Evolutionary conservation across 1,140 invertebrate genomes (phyloP).

Genomic region (Camponotus floridanus): DNA sequence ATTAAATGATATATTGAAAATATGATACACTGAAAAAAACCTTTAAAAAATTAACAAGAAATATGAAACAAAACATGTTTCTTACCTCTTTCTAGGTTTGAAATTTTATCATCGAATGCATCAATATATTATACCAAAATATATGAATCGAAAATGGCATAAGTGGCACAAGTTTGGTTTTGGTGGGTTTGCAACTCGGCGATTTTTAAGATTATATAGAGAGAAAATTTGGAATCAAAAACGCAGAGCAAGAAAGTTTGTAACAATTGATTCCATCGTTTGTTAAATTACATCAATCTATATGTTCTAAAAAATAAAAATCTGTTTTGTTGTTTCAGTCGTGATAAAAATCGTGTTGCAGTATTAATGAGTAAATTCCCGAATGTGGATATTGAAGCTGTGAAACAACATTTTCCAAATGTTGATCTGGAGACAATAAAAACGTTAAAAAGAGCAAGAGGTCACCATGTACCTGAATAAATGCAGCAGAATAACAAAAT

Average conservation of each 20-base stretch:
- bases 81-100: slow-evolving; percentile 76
- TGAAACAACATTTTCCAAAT: slow-evolving; percentile 92
- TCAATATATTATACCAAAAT: slow-evolving; percentile 88
- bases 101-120: slow-evolving; percentile 79
- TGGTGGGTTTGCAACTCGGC: slow-evolving; percentile 87
- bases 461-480: slow-evolving; percentile 88
- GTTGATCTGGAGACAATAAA: slow-evolving; percentile 91
- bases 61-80: slow-evolving; percentile 4
- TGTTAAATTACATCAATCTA: slow-evolving; percentile 14
- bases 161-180: slow-evolving; percentile 84
- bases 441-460: slow-evolving; percentile 86
- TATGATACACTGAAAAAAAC: slow-evolving; percentile 73
- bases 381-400: slow-evolving; percentile 90
- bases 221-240: slow-evolving; percentile 89
- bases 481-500: slow-evolving; percentile 19
- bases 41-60: neutral
- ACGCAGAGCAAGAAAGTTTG: slow-evolving; percentile 87
- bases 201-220: slow-evolving; percentile 89
- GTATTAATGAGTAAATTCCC: slow-evolving; percentile 91
- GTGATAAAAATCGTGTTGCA: slow-evolving; percentile 89
- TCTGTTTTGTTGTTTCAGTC: slow-evolving; percentile 84
- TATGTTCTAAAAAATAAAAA: slow-evolving; percentile 39
- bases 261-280: slow-evolving; percentile 55
- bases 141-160: slow-evolving; percentile 88
- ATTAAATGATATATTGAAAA: slow-evolving; percentile 59